A percentile compares a stretch with the other conserved stretches of the same genome.
These are phyloP conservation scores for Eudemis profundana DNA, from an alignment of 2,888 invertebrate genomes.

Conservation along the genomic window DNA sequence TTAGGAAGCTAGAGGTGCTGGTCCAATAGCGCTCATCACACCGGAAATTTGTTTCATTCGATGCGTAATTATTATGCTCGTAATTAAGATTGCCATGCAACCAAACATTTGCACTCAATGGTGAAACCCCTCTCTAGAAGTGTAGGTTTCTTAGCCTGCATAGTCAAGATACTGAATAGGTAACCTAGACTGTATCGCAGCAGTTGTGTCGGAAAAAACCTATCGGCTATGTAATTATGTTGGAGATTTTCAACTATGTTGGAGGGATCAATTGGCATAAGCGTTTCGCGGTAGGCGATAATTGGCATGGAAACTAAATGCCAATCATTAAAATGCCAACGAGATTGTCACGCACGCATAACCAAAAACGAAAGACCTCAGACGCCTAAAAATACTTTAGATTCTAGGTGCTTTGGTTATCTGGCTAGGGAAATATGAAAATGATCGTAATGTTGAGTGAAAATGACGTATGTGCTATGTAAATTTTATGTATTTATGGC, in stretches of 20 bases:
- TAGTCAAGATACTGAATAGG: slow-evolving; percentile 3
- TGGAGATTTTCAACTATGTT: slow-evolving; percentile 52
- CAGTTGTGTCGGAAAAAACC: slow-evolving; percentile 30
- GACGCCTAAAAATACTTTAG: neutral
- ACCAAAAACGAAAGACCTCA: slow-evolving; percentile 10
- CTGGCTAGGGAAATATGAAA: slow-evolving; percentile 31
- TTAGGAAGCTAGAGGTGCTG: too few species aligned
- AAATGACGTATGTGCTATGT: neutral
- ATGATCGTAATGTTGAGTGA: neutral
- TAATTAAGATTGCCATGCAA: too few species aligned
- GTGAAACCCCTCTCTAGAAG: too few species aligned
- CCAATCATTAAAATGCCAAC: slow-evolving; percentile 47
- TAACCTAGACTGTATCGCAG: neutral
- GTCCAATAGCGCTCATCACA: too few species aligned
- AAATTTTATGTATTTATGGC: neutral
- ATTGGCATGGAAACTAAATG: slow-evolving; percentile 54
- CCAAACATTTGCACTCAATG: too few species aligned
- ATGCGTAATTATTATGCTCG: too few species aligned
- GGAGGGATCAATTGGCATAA: slow-evolving; percentile 62
- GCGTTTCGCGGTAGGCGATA: slow-evolving; percentile 61
- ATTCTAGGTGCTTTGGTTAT: neutral
- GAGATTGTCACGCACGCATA: slow-evolving; percentile 28
- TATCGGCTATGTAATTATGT: slow-evolving; percentile 34
- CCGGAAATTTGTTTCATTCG: too few species aligned
- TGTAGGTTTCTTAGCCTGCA: too few species aligned